Percentiles rank a stretch among this genome's conserved stretches.
phyloP scores from a whole-genome alignment of 2,888 invertebrate species.

The Didymodactylos carnosus region DNA sequence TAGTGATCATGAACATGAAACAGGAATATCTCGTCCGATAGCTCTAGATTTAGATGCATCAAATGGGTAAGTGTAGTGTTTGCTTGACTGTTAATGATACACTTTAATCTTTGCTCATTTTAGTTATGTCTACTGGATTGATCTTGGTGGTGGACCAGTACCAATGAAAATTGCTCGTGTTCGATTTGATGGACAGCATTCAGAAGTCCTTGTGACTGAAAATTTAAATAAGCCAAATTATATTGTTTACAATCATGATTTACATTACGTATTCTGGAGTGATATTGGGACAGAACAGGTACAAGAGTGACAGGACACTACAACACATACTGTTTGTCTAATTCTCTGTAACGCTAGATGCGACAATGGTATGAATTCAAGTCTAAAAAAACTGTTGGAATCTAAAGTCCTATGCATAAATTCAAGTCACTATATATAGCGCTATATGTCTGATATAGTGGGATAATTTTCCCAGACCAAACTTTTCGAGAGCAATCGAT shows the following conservation, averaged over 20 bases:
- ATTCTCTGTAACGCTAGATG: too few species aligned
- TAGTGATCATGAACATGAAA: constrained; percentile 57
- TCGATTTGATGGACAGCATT: constrained; percentile 73
- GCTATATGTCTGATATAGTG: too few species aligned
- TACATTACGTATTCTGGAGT: constrained; percentile 67
- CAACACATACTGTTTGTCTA: too few species aligned
- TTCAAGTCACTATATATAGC: too few species aligned
- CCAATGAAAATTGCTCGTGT: constrained; percentile 61
- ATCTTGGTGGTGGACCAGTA: constrained; percentile 67
- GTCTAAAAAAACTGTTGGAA: too few species aligned
- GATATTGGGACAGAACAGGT: constrained; percentile 35
- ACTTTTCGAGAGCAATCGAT: too few species aligned
- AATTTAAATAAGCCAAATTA: constrained; percentile 50
- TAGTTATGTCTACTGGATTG: constrained; percentile 77
- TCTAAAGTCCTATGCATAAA: too few species aligned
- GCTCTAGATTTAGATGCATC: constrained; percentile 70
- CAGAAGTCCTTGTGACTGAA: constrained; percentile 49
- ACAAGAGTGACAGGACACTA: too few species aligned
- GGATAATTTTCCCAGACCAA: too few species aligned
- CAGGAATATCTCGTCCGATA: constrained; percentile 66
- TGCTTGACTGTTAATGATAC: too few species aligned
- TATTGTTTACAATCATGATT: constrained; percentile 55
- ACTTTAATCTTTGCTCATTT: constrained; percentile 19
- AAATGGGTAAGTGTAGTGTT: constrained; percentile 50
- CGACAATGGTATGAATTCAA: too few species aligned